Conservation (phyloP, 2,888 invertebrate species). For the Aporophyla lueneburgensis region DNA sequence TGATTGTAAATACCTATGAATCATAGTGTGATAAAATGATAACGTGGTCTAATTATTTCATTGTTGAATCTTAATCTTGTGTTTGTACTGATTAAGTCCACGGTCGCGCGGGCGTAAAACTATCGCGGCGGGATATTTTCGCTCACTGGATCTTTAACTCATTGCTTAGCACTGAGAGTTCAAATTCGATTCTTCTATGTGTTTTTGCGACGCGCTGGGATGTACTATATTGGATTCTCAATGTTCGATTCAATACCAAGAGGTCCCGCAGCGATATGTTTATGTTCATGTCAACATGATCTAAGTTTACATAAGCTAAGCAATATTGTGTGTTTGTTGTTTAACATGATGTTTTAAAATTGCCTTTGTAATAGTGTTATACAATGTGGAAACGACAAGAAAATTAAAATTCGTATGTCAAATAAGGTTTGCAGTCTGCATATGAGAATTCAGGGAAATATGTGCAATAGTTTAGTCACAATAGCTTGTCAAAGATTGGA, state of each 20-base stretch:
- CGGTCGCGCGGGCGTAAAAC: too few relatives aligned
- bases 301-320: background rate
- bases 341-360: background rate
- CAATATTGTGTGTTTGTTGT: background rate
- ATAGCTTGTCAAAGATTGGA: background rate
- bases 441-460: background rate
- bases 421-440: background rate
- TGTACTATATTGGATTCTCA: too few relatives aligned
- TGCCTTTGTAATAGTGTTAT: background rate
- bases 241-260: too few relatives aligned
- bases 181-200: too few relatives aligned
- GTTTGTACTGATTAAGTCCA: slow-evolving; percentile 21
- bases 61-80: slow-evolving; percentile 10
- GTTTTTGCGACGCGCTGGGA: too few relatives aligned
- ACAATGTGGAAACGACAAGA: background rate
- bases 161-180: too few relatives aligned
- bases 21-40: slow-evolving; percentile 31
- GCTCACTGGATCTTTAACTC: too few relatives aligned
- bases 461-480: background rate
- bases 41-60: slow-evolving; percentile 35
- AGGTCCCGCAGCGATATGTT: too few relatives aligned
- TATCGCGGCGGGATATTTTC: too few relatives aligned
- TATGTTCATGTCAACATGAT: too few relatives aligned
- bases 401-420: background rate
- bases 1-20: slow-evolving; percentile 13